Evolutionary conservation across 2,113 vertebrate genomes (phyloP).

Genomic region (Bos indicus): DNA sequence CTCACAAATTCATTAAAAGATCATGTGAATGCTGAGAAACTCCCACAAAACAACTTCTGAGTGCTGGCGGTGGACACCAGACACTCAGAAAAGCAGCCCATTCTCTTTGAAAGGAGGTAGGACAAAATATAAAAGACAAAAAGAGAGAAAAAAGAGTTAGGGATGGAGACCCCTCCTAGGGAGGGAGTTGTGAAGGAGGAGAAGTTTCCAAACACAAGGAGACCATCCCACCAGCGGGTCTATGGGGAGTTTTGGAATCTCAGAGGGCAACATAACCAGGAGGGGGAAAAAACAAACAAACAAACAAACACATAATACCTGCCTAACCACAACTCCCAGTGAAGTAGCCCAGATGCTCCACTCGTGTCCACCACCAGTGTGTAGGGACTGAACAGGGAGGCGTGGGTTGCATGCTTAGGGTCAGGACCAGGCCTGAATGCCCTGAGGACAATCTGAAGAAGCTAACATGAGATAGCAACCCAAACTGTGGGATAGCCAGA

Average conservation of each 20-base stretch:
- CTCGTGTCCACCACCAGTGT: neutral
- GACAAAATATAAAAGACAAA: neutral
- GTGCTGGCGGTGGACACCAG: neutral
- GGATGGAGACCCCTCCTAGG: neutral
- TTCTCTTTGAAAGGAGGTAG: neutral
- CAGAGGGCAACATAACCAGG: neutral
- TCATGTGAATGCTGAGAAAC: neutral
- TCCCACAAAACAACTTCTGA: neutral
- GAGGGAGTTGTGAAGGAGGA: neutral
- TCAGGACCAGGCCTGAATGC: neutral
- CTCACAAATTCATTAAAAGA: neutral
- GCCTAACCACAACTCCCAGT: neutral
- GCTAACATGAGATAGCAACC: neutral
- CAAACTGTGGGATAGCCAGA: neutral
- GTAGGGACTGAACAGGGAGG: neutral
- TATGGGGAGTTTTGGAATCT: neutral
- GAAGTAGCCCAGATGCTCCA: neutral
- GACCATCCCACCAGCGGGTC: fast-evolving
- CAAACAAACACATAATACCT: neutral
- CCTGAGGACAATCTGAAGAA: neutral
- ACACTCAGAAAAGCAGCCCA: neutral
- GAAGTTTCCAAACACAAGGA: neutral
- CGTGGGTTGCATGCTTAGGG: neutral
- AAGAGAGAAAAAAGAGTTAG: neutral
- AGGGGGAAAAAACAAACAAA: neutral